Evolutionary conservation across 2,888 invertebrate genomes (phyloP).

Genomic region (Caradrina kadenii): DNA sequence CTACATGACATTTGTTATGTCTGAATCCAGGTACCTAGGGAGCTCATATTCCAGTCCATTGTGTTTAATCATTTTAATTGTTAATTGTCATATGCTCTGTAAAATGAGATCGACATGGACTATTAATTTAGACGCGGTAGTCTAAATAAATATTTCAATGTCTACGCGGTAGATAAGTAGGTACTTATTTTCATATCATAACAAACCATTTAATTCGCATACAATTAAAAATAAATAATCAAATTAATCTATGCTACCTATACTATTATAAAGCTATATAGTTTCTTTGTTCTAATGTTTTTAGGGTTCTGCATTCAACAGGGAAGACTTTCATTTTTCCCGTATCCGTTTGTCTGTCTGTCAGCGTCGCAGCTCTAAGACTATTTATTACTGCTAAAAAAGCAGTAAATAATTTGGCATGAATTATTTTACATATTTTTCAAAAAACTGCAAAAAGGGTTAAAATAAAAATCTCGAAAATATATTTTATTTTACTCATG

Average conservation of each 20-base stretch:
- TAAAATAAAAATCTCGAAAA: too few species aligned
- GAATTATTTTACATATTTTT: too few species aligned
- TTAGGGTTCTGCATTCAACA: neutral
- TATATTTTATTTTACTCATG: too few species aligned
- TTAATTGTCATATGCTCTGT: constrained; percentile 27
- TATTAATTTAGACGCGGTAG: constrained; percentile 13
- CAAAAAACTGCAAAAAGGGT: too few species aligned
- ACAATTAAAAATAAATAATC: constrained; percentile 10
- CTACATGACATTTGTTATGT: constrained; percentile 14
- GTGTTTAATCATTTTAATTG: constrained; percentile 20
- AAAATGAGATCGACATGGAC: constrained; percentile 34
- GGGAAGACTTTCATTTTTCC: too few species aligned
- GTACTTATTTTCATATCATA: constrained; percentile 9
- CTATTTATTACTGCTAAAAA: too few species aligned
- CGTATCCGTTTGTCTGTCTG: too few species aligned
- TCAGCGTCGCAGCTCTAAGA: too few species aligned
- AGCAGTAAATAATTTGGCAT: too few species aligned
- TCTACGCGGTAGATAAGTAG: neutral
- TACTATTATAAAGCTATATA: too few species aligned
- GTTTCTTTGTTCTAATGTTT: neutral
- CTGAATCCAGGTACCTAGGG: neutral
- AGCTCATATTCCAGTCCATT: constrained; percentile 32
- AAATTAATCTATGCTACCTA: too few species aligned
- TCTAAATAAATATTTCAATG: neutral
- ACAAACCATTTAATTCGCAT: neutral